A percentile compares a stretch with the other conserved stretches of the same genome.
Conservation (phyloP, 2,797 vertebrate species). For the Falco peregrinus region DNA sequence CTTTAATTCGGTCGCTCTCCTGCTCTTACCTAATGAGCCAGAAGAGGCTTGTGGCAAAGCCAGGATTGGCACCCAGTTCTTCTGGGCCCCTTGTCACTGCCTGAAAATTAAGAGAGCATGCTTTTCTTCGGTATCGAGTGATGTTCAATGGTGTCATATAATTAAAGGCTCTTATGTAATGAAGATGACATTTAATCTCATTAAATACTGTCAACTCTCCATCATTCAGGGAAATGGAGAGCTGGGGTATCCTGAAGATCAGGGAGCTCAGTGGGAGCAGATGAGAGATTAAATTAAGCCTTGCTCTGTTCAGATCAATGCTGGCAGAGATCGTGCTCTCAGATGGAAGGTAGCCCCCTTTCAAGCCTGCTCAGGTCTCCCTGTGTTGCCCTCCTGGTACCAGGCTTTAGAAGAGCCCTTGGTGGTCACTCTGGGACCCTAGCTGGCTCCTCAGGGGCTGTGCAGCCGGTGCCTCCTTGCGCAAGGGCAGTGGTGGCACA, state of each 20-base stretch:
- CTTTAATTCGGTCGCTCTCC: background rate
- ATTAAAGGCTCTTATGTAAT: constrained; percentile 44
- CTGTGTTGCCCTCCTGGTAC: background rate
- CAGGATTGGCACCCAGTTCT: background rate
- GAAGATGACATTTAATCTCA: constrained; percentile 10
- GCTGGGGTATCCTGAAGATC: background rate
- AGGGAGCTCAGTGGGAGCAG: background rate
- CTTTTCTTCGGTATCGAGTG: background rate
- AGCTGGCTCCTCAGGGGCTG: background rate
- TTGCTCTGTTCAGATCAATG: background rate
- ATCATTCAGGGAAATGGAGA: background rate
- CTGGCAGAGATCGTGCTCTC: background rate
- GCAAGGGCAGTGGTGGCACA: background rate
- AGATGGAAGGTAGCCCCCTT: background rate
- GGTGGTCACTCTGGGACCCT: rapidly evolving
- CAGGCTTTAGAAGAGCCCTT: background rate
- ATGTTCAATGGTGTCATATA: background rate
- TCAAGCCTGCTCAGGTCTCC: background rate
- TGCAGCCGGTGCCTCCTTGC: background rate
- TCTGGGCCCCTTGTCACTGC: background rate
- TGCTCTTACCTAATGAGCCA: background rate
- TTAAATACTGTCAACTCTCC: constrained; percentile 8
- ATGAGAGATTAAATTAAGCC: background rate
- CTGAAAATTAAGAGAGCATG: background rate
- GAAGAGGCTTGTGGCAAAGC: background rate